phyloP scores from a whole-genome alignment of 2,113 vertebrate genomes.

The Semnornis frantzii region DNA sequence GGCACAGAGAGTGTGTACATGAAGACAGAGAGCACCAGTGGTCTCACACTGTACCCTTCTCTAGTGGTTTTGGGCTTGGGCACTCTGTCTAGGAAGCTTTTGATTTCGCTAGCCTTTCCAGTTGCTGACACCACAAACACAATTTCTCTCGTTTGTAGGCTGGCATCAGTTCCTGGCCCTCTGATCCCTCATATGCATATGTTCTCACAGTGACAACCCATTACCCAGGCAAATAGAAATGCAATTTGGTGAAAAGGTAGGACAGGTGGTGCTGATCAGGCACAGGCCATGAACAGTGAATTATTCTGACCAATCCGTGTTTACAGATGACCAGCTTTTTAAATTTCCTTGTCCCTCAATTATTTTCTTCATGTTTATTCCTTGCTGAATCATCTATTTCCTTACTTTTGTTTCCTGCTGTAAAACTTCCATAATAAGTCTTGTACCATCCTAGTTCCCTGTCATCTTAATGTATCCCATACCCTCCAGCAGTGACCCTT shows the following conservation, averaged over 20 bases:
- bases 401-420: background rate
- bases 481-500: background rate
- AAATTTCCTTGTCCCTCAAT: background rate
- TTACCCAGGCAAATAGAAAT: background rate
- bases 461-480: background rate
- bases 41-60: background rate
- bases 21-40: too few species aligned
- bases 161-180: background rate
- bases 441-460: background rate
- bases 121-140: background rate
- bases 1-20: background rate
- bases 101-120: background rate
- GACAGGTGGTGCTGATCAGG: background rate
- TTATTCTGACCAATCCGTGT: background rate
- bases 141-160: background rate
- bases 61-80: background rate
- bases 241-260: background rate
- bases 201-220: background rate
- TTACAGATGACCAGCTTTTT: background rate
- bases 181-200: fast-evolving
- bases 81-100: background rate
- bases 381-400: background rate
- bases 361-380: background rate
- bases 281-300: background rate
- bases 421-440: background rate